phyloP scores from a whole-genome alignment of 2,888 invertebrate genomes.

The Microctonus hyperodae region DNA sequence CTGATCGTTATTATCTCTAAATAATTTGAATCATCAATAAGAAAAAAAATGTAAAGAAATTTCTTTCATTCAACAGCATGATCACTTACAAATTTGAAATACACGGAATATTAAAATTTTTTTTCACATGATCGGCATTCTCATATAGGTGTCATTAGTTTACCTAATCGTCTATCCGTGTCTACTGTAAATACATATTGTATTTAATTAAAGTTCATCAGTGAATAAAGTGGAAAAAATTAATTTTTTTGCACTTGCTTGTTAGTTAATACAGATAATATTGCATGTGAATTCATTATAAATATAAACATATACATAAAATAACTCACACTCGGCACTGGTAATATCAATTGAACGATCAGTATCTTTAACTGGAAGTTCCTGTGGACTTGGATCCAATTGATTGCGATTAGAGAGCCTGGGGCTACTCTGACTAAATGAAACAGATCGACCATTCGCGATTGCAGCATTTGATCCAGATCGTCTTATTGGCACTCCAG shows the following conservation, averaged over 20 bases:
- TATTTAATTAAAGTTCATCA: conserved; percentile 7
- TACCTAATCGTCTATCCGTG: conserved; percentile 61
- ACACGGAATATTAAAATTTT: conserved; percentile 50
- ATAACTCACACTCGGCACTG: conserved; percentile 65
- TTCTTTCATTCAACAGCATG: conserved; percentile 51
- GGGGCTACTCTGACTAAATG: conserved; percentile 47
- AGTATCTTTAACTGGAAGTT: conserved; percentile 63
- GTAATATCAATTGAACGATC: conserved; percentile 62
- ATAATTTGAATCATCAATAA: conserved; percentile 13
- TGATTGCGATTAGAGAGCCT: conserved; percentile 55
- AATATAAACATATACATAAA: not conserved
- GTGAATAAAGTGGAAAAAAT: conserved; percentile 12
- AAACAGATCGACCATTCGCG: conserved; percentile 50
- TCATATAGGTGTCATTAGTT: conserved; percentile 57
- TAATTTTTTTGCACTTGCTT: not conserved
- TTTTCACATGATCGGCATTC: conserved; percentile 57
- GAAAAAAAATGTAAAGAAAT: conserved; percentile 31
- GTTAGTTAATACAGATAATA: conserved; percentile 17
- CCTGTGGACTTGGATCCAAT: conserved; percentile 60
- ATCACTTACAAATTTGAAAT: conserved; percentile 60
- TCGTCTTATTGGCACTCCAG: conserved; percentile 50
- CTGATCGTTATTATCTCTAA: not conserved
- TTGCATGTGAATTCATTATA: not conserved
- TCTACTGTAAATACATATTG: conserved; percentile 56
- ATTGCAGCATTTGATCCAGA: conserved; percentile 54